Base-by-base conservation (phyloP, 2,797 vertebrate species). In the Peromyscus nudipes region DNA sequence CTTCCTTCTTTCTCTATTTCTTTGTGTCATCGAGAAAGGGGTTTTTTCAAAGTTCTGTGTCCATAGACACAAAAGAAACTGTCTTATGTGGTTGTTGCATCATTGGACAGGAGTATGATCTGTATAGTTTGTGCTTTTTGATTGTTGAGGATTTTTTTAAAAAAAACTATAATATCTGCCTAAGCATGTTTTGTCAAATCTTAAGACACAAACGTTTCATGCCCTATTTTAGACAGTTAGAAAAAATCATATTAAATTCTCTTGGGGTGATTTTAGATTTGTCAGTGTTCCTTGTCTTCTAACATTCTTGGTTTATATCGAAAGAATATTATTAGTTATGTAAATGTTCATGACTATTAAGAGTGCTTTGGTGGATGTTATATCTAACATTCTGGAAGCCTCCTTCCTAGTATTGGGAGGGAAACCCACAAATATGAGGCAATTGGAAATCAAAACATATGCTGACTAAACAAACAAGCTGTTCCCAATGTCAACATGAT, bases 1-100 rank as follows among this genome's bases (percentile, higher is more conserved):
- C n/a, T 93, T 80, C 64, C 71, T 34, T 84, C 93, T 95, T 86
- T 69, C 34, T 93, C 60, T 71, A 4, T 88, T 96, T 96, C 83
- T 86, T 27, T 89, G n/a, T 91, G 0, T 79, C 19, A 84, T 8
- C 80, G 37, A 92, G 82, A 76, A 92, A 94, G 57, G 2, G 1
- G 34, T 14, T 89, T 89, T 52, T 52, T 85, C 37, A 29, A 75
- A 86, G 91, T 69, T 94, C 46, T 49, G 34, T 81, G 79, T 95
- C 79, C n/a, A 65, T 12, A 52, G 81, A 52, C 55, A 37, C 12
- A 57, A 57, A 17, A 88, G 52, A 85, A 85, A 85, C 52, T 64
- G 55, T 62, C 3, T 46, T 64, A 23, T 27, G n/a, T 1, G 67
- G 17, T 52, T 73, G 64, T 5, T 88, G 16, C 3, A 19, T 77